These are phyloP conservation scores for Drymonia ruficornis DNA, from an alignment of 2,888 invertebrate species.

Conservation along the genomic window DNA sequence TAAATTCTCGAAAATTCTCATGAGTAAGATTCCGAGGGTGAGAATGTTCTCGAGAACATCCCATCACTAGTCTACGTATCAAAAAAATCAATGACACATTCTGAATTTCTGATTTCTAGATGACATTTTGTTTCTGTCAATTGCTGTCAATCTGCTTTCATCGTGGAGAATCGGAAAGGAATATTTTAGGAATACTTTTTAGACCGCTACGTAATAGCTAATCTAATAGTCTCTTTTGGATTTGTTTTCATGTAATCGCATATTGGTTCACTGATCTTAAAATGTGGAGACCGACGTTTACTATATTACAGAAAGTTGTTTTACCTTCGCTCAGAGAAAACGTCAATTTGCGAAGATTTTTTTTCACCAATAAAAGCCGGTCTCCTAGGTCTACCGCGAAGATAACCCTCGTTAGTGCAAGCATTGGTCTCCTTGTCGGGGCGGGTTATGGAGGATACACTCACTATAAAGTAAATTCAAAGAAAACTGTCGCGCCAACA, in stretches of 20 bases:
- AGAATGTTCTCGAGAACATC: too few relatives aligned
- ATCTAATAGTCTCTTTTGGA: neutral
- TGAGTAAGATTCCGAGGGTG: too few relatives aligned
- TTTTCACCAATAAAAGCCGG: constrained; percentile 68
- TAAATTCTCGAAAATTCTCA: too few relatives aligned
- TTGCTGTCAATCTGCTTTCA: too few relatives aligned
- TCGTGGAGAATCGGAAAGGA: too few relatives aligned
- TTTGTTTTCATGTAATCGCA: constrained; percentile 25
- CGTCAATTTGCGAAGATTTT: constrained; percentile 50
- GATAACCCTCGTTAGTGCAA: constrained; percentile 84
- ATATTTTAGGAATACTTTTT: too few relatives aligned
- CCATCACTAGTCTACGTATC: too few relatives aligned
- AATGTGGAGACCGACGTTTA: constrained; percentile 75
- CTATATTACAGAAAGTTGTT: constrained; percentile 62
- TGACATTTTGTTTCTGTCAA: too few relatives aligned
- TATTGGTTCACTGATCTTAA: constrained; percentile 22
- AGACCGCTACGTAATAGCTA: neutral
- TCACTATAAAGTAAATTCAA: constrained; percentile 75
- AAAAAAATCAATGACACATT: too few relatives aligned
- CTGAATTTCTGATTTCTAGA: too few relatives aligned
- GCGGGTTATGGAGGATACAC: constrained; percentile 83
- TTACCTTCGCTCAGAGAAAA: constrained; percentile 63
- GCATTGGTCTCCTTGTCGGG: constrained; percentile 84
- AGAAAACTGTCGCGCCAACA: constrained; percentile 48
- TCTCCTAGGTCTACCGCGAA: constrained; percentile 72